These are phyloP conservation scores for Neotoma lepida DNA, from an alignment of 2,113 vertebrate species.

Conservation along the genomic window DNA sequence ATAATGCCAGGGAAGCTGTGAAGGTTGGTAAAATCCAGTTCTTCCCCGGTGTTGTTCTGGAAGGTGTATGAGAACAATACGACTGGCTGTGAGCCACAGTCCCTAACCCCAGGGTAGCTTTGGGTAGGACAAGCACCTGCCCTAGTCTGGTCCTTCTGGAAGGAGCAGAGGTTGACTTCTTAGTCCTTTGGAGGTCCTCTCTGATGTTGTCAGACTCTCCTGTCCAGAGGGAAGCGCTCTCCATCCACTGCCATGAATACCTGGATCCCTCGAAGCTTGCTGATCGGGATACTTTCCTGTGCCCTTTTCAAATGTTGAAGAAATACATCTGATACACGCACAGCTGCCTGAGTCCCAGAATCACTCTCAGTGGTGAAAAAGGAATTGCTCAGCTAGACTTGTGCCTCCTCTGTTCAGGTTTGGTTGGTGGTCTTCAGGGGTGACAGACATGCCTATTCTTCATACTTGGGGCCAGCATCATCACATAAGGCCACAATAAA, in stretches of 20 bases:
- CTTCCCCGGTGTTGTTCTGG: not conserved
- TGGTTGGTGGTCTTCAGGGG: too few relatives aligned
- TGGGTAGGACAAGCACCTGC: not conserved
- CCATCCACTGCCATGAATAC: not conserved
- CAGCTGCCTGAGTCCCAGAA: not conserved
- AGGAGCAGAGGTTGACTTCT: not conserved
- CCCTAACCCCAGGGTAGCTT: not conserved
- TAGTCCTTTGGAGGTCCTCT: not conserved
- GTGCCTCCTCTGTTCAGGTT: too few relatives aligned
- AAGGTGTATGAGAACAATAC: not conserved
- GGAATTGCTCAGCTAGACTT: not conserved
- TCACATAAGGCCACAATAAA: not conserved
- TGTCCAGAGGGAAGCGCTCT: not conserved
- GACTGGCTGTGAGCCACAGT: not conserved
- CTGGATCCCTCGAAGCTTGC: not conserved
- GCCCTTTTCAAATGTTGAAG: not conserved
- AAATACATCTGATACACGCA: not conserved
- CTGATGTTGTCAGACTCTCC: not conserved
- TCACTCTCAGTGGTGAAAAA: not conserved
- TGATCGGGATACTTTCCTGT: not conserved
- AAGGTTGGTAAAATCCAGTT: not conserved
- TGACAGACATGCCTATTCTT: not conserved
- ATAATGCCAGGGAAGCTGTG: not conserved
- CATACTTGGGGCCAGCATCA: not conserved
- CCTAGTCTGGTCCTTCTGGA: not conserved